Conservation (phyloP, 2,888 invertebrate species). For the Rotaria magnacalcarata region DNA sequence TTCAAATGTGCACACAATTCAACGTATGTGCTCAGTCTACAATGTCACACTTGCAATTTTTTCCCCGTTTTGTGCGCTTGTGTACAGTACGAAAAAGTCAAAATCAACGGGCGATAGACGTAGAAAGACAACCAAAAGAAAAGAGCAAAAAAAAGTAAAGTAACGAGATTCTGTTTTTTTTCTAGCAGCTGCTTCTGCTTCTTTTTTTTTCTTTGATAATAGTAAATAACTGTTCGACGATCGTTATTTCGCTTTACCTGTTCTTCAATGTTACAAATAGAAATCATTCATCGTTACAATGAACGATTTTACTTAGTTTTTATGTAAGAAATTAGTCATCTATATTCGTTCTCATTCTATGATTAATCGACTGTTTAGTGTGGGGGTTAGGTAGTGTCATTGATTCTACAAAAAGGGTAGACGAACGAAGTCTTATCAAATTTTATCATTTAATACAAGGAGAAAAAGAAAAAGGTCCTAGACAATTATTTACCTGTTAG, state of each 20-base stretch:
- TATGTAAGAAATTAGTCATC: not conserved
- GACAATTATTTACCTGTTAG: not conserved
- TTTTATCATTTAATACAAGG: not conserved
- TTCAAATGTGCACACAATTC: no score
- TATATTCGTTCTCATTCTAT: not conserved
- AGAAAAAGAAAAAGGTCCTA: not conserved
- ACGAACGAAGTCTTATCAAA: not conserved
- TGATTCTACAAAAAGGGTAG: not conserved
- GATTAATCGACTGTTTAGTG: not conserved
- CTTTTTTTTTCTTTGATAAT: not conserved
- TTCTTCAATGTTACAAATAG: not conserved
- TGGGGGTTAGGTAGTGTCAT: not conserved
- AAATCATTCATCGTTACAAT: not conserved
- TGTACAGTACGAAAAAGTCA: not conserved
- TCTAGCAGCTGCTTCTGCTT: not conserved
- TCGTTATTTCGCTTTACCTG: not conserved
- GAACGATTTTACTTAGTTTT: not conserved
- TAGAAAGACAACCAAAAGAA: not conserved
- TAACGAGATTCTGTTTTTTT: not conserved
- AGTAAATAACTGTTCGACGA: no score
- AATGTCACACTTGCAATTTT: not conserved
- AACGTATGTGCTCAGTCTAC: no score
- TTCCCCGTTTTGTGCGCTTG: not conserved
- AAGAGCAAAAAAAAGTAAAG: not conserved
- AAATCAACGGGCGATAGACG: not conserved